A percentile compares a stretch with the other conserved stretches of the same genome.
phyloP scores from a whole-genome alignment of 2,113 vertebrate genomes.

The Sminthopsis crassicaudata region DNA sequence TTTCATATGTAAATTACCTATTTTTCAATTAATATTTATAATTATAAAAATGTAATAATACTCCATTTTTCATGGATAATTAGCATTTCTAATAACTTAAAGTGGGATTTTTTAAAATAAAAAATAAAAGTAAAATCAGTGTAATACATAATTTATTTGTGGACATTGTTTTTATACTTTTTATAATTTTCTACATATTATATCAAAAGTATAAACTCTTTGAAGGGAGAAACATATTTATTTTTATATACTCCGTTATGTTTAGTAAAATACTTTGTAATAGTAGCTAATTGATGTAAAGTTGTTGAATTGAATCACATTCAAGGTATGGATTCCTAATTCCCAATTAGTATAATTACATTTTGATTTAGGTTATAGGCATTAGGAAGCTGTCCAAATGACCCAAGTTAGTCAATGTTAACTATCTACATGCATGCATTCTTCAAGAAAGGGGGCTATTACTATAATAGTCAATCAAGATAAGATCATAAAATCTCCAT shows the following conservation, averaged over 20 bases:
- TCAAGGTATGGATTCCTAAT: neutral
- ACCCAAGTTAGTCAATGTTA: neutral
- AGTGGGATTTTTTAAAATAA: constrained; percentile 14
- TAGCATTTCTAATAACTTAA: constrained; percentile 19
- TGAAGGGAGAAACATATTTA: neutral
- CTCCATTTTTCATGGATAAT: neutral
- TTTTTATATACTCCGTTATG: neutral
- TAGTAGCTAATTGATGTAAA: neutral
- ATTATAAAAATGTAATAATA: neutral
- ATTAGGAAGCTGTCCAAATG: neutral
- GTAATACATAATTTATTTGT: neutral
- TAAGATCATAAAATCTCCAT: neutral
- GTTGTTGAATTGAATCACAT: neutral
- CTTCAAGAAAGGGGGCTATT: neutral
- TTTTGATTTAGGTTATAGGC: neutral
- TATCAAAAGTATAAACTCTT: neutral
- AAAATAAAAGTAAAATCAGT: neutral
- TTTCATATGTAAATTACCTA: neutral
- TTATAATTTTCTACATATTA: constrained; percentile 4
- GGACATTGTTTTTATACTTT: neutral
- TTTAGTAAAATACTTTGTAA: neutral
- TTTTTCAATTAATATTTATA: constrained; percentile 16
- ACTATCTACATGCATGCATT: neutral
- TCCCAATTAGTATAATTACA: neutral
- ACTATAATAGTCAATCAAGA: neutral